Evolutionary conservation across 2,113 vertebrate species (phyloP).

Genomic region (Panurus biarmicus): DNA sequence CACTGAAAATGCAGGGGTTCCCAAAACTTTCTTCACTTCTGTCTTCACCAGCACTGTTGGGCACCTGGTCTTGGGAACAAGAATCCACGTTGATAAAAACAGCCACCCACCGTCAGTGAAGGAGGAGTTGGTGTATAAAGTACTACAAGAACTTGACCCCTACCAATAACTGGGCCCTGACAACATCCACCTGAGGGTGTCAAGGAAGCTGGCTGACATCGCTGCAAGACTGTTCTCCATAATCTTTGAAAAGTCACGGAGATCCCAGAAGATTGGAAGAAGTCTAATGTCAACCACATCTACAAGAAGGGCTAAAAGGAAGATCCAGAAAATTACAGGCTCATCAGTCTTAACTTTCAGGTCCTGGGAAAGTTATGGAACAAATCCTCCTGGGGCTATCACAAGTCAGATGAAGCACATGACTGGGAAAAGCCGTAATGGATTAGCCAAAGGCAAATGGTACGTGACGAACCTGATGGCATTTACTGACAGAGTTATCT

Average conservation of each 20-base stretch:
- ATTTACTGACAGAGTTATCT: neutral
- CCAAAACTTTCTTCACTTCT: neutral
- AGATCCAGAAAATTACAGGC: neutral
- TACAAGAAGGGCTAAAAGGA: neutral
- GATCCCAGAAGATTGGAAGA: neutral
- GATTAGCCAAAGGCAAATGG: neutral
- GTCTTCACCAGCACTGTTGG: neutral
- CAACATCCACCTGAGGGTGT: neutral
- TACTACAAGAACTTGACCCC: neutral
- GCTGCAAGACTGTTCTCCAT: neutral
- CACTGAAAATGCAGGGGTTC: neutral
- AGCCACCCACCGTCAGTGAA: rapidly evolving
- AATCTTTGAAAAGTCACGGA: neutral
- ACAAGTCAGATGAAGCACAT: neutral
- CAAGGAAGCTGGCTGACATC: neutral
- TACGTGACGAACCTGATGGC: neutral
- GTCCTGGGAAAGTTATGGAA: neutral
- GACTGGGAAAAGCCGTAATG: neutral
- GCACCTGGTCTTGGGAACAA: neutral
- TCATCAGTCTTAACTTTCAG: neutral
- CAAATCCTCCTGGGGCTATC: neutral
- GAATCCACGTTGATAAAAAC: neutral
- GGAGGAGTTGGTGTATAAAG: neutral
- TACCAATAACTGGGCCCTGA: neutral
- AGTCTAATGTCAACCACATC: neutral